A percentile compares a stretch with the other conserved stretches of the same genome.
phyloP scores from a whole-genome alignment of 2,797 vertebrate species.

The Sardinella longiceps region DNA sequence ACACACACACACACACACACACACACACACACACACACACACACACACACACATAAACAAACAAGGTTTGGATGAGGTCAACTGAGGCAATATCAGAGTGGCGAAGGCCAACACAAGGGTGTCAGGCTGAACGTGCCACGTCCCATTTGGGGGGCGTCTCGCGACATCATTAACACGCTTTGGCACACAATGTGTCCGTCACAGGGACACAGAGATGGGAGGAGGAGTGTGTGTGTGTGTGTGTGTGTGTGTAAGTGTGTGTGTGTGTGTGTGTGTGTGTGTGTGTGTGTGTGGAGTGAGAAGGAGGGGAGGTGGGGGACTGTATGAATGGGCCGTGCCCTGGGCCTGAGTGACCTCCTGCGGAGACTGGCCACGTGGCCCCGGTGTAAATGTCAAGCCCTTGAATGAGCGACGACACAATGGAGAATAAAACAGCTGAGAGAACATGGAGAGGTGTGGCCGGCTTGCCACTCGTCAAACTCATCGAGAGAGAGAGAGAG shows the following conservation, averaged over 20 bases:
- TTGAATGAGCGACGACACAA: conserved; percentile 36
- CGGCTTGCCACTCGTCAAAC: neutral
- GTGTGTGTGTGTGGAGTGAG: neutral
- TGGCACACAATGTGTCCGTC: conserved; percentile 38
- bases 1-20: neutral
- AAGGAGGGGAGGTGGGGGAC: neutral
- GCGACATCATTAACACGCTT: conserved; percentile 29
- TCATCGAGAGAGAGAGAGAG: neutral
- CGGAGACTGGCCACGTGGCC: conserved; percentile 31
- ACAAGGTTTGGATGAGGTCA: neutral
- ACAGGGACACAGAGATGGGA: conserved; percentile 23
- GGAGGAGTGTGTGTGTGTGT: neutral
- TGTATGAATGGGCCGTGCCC: conserved; percentile 32
- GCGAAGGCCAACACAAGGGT: neutral
- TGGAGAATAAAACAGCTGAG: conserved; percentile 19
- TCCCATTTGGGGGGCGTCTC: conserved; percentile 29
- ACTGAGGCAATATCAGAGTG: neutral
- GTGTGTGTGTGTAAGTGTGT: neutral
- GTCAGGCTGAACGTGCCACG: conserved; percentile 21
- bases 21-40: neutral
- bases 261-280: neutral
- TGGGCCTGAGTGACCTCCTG: conserved; percentile 35
- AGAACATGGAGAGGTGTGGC: conserved; percentile 25
- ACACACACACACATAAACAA: neutral
- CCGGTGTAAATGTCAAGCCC: conserved; percentile 41